These are phyloP conservation scores for Diadema setosum DNA, from an alignment of 35 echinoderm and acorn worm species.

Conservation along the genomic window DNA sequence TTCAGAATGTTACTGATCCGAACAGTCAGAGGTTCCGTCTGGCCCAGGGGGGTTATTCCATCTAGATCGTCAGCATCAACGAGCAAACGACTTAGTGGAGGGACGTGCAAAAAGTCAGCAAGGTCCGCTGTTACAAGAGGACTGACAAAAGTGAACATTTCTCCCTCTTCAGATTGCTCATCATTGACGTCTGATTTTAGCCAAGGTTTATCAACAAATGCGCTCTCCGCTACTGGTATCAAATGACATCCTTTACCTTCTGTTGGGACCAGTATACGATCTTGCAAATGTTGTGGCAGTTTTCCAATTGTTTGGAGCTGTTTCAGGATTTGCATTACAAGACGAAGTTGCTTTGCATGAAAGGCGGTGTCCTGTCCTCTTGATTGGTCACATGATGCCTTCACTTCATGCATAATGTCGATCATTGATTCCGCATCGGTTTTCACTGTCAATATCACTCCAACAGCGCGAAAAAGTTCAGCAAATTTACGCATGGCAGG, in stretches of 20 bases:
- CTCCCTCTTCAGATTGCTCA: not conserved
- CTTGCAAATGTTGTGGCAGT: not conserved
- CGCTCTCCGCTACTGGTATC: not conserved
- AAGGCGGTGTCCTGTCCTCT: not conserved
- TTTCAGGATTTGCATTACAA: slow-evolving; percentile 4
- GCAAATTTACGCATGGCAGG: not conserved
- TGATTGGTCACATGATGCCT: not conserved
- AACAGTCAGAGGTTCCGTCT: slow-evolving; percentile 40
- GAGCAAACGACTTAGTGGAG: slow-evolving; percentile 13
- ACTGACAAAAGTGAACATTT: slow-evolving; percentile 4
- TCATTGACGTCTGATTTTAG: not conserved
- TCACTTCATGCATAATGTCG: not conserved
- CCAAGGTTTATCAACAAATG: slow-evolving; percentile 11
- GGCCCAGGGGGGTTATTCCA: slow-evolving; percentile 22
- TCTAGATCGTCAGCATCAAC: slow-evolving; percentile 18
- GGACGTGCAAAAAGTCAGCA: not conserved
- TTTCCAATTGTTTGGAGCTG: not conserved
- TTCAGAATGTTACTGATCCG: slow-evolving; percentile 41
- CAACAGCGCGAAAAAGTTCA: not conserved
- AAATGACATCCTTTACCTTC: not conserved
- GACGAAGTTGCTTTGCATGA: not conserved
- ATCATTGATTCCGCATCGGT: not conserved
- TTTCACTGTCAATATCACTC: not conserved
- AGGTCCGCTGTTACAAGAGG: not conserved
- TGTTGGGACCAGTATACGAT: slow-evolving; percentile 3